A percentile compares a stretch with the other conserved stretches of the same genome.
phyloP scores from a whole-genome alignment of 1,140 invertebrate species.

The Bombus waltoni region DNA sequence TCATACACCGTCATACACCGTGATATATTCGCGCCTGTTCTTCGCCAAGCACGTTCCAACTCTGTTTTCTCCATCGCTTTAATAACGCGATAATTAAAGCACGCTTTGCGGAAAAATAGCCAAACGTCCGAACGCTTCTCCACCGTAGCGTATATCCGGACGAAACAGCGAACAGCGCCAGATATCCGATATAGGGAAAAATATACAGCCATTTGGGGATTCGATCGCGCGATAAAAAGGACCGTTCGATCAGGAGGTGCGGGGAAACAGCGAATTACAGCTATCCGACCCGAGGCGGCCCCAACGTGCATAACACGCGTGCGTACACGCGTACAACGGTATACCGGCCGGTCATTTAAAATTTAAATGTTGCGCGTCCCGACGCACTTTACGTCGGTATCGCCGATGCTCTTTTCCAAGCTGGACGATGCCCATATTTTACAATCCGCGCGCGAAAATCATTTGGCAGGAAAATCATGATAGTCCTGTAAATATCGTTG shows the following conservation, averaged over 20 bases:
- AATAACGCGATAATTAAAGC: too few species aligned
- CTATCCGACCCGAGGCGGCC: conserved; percentile 61
- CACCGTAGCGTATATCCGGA: not conserved
- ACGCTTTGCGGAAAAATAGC: not conserved
- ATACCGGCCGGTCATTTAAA: conserved; percentile 64
- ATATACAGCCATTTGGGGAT: conserved; percentile 46
- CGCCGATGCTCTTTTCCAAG: conserved; percentile 27
- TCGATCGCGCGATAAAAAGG: conserved; percentile 58
- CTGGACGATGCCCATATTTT: conserved; percentile 12
- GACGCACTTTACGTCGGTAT: conserved; percentile 55
- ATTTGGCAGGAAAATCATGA: not conserved
- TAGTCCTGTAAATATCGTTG: not conserved
- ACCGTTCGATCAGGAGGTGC: conserved; percentile 39
- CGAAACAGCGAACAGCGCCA: conserved; percentile 1
- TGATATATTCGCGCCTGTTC: too few species aligned
- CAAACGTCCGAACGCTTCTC: not conserved
- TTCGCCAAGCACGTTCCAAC: too few species aligned
- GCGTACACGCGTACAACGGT: conserved; percentile 47
- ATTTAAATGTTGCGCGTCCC: conserved; percentile 66
- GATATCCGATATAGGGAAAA: conserved; percentile 14
- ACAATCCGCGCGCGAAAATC: not conserved
- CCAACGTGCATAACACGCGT: conserved; percentile 16
- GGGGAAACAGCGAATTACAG: conserved; percentile 67
- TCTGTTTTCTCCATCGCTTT: too few species aligned
- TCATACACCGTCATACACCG: too few species aligned